Evolutionary conservation across 2,113 vertebrate genomes (phyloP).

Genomic region (Halcyon malimbica): DNA sequence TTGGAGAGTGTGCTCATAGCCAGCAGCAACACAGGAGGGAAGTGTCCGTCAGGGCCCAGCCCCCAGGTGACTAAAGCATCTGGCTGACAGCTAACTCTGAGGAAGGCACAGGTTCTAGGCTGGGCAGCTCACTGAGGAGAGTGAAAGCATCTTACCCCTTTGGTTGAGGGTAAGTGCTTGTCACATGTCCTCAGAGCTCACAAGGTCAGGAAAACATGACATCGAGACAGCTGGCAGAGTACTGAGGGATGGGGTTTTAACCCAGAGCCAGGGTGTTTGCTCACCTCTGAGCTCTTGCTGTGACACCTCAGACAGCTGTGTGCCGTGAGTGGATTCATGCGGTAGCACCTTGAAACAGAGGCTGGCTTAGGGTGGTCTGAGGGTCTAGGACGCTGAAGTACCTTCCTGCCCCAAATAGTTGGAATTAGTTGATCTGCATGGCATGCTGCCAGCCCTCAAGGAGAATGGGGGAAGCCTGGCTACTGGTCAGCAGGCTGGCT

Average conservation of each 20-base stretch:
- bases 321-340: neutral
- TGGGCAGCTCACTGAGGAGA: neutral
- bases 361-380: neutral
- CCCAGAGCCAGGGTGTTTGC: neutral
- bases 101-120: neutral
- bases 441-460: neutral
- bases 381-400: neutral
- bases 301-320: neutral
- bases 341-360: neutral
- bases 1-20: neutral
- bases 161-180: neutral
- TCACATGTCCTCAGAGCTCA: neutral
- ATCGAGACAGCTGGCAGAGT: neutral
- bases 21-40: neutral
- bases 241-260: neutral
- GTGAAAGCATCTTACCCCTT: neutral
- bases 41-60: neutral
- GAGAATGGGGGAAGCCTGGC: neutral
- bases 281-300: neutral
- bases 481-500: neutral
- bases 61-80: neutral
- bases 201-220: neutral
- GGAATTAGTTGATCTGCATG: neutral
- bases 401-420: neutral
- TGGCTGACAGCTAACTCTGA: neutral